Base-by-base conservation (phyloP, 1,140 invertebrate species). In the Dinothrombium tinctorium region DNA sequence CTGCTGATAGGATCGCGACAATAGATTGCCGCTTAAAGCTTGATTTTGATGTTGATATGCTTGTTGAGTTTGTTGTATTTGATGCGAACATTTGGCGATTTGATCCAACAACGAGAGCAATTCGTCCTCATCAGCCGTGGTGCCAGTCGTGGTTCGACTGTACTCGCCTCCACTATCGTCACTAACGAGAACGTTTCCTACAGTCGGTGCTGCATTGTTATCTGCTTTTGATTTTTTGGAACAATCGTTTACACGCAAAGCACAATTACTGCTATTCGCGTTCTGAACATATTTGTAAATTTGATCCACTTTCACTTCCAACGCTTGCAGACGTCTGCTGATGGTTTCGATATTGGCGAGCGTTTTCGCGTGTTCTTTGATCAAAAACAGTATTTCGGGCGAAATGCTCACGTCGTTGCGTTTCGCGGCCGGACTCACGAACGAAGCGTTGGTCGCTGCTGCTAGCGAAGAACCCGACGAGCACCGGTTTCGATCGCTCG, bases 91-190 rank as follows among this genome's bases (percentile, higher is more conserved):
- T 40, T 38, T 38, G 19, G 37, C 25, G 17, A 45, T 45, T 26
- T 45, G 38, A 24, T 41, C 38, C 15, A 45, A 37, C 11, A 45
- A 21, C 11, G 20, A 33, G n/a, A 35, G 25, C n/a, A 45, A 25
- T 28, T 45, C 43, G 31, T 43, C 42, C n/a, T 43, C 36, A 35
- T 45, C 43, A 4, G 6, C 21, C 26, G 14, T 22, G 3, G 41
- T 26, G 7, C 23, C 25, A 12, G 26, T 38, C 14, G 39, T 45
- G 5, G 29, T 23, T 8, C 39, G 19, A 36, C 43, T 41, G 20
- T 45, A 45, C 37, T 45, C 43, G 4, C 40, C 43, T 11, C 43
- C 43, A 25, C 31, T 35, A 21, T 45, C 43, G 19, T 45, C 43
- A 41, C 31, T 36, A 14, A 33, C 5, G 11, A 28, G 23, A 12